Evolutionary conservation across 2,113 vertebrate genomes (phyloP).

Genomic region (Aix galericulata): DNA sequence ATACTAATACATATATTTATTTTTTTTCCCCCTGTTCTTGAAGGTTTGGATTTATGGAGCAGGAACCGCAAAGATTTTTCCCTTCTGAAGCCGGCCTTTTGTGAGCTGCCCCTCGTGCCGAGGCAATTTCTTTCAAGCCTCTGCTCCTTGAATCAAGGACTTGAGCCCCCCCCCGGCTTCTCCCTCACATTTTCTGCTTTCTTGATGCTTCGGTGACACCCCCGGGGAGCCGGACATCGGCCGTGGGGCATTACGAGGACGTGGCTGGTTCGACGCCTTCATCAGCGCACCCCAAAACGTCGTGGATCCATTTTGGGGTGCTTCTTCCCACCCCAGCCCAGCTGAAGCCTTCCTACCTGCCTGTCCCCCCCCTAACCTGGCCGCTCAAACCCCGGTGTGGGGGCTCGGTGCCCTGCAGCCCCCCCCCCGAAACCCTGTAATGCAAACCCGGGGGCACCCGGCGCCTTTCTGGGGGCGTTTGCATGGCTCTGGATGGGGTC

Average conservation of each 20-base stretch:
- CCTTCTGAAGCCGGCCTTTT: background rate
- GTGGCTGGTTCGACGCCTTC: background rate
- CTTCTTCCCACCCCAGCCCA: too few relatives aligned
- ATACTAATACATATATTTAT: too few relatives aligned
- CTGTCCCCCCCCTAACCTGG: too few relatives aligned
- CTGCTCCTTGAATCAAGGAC: background rate
- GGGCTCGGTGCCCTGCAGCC: too few relatives aligned
- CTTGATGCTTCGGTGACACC: background rate
- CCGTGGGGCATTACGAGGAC: background rate
- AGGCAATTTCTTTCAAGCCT: background rate
- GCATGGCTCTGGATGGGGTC: background rate
- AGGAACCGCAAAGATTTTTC: background rate
- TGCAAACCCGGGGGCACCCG: background rate
- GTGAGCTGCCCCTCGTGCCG: fast-evolving
- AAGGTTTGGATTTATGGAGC: background rate
- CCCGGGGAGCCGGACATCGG: too few relatives aligned
- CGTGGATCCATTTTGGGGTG: too few relatives aligned
- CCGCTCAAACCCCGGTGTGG: too few relatives aligned
- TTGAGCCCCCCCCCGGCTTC: background rate
- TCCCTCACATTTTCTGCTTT: background rate
- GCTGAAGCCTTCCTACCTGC: too few relatives aligned
- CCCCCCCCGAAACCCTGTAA: background rate
- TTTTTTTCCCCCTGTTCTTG: background rate
- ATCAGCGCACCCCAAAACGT: background rate
- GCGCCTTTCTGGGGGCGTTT: background rate